Conservation (phyloP, 2,113 vertebrate genomes). For the Chlorodrepanis virens region DNA sequence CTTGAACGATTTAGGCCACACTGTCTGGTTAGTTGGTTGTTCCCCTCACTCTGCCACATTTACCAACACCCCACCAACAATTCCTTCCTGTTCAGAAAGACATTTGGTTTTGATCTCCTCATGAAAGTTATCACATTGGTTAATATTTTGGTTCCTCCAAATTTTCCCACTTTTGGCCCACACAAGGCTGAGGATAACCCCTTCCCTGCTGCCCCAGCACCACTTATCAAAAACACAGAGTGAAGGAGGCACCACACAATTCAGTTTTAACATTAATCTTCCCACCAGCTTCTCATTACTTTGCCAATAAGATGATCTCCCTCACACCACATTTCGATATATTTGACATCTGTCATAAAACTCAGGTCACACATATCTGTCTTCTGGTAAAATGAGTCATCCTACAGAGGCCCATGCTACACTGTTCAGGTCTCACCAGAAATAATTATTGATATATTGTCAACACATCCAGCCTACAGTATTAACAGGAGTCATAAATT, state of each 20-base stretch:
- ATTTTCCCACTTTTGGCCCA: neutral
- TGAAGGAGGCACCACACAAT: slow-evolving; percentile 6
- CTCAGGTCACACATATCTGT: slow-evolving; percentile 70
- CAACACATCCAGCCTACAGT: slow-evolving; percentile 63
- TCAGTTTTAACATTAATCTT: slow-evolving; percentile 70
- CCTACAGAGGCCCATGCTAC: slow-evolving; percentile 46
- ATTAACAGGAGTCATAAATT: slow-evolving; percentile 73
- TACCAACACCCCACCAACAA: neutral
- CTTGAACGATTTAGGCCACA: slow-evolving; percentile 25
- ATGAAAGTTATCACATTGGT: neutral
- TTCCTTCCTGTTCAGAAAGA: neutral
- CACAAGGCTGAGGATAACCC: neutral
- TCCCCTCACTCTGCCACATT: neutral
- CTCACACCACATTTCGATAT: slow-evolving; percentile 71
- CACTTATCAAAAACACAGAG: slow-evolving; percentile 11
- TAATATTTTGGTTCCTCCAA: neutral
- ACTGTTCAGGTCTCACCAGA: slow-evolving; percentile 57
- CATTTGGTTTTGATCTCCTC: neutral
- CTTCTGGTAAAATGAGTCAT: slow-evolving; percentile 75
- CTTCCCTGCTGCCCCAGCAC: neutral
- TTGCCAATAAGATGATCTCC: slow-evolving; percentile 77
- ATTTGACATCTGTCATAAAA: slow-evolving; percentile 79
- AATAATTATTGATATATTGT: slow-evolving; percentile 78
- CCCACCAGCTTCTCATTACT: slow-evolving; percentile 70
- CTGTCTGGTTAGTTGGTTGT: neutral